These are phyloP conservation scores for Nineta flava DNA, from an alignment of 2,888 invertebrate species.

Conservation along the genomic window DNA sequence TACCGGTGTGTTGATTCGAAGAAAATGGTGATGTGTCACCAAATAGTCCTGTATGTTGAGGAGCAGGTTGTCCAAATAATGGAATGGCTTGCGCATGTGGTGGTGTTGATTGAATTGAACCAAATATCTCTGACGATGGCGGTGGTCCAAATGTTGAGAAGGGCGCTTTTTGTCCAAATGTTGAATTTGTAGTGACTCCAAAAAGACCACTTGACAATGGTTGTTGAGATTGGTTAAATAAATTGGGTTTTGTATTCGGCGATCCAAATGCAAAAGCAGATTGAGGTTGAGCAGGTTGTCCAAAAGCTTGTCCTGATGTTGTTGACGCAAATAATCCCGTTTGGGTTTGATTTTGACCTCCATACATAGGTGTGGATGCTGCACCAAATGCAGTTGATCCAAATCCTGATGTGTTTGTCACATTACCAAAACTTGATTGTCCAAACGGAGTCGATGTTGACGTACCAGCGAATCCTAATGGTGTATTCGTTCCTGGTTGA, in stretches of 20 bases:
- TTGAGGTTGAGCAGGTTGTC: conserved; percentile 38
- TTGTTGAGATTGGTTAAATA: conserved; percentile 38
- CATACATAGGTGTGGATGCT: conserved; percentile 37
- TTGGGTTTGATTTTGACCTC: conserved; percentile 30
- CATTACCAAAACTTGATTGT: conserved; percentile 31
- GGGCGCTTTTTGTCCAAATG: conserved; percentile 37
- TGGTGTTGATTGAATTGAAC: conserved; percentile 26
- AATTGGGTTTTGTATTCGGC: conserved; percentile 28
- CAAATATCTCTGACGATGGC: conserved; percentile 31
- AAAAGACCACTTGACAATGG: conserved; percentile 41
- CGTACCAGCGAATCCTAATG: conserved; percentile 11
- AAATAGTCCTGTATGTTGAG: conserved; percentile 24
- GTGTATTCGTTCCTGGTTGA: too few species aligned
- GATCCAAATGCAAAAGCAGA: conserved; percentile 26
- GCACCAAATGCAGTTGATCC: conserved; percentile 57
- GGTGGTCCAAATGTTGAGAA: conserved; percentile 39
- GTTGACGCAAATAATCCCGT: conserved; percentile 43
- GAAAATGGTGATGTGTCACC: conserved; percentile 17
- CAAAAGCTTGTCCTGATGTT: conserved; percentile 44
- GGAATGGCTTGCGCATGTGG: conserved; percentile 32
- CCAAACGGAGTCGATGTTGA: conserved; percentile 17
- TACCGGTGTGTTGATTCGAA: conserved; percentile 39
- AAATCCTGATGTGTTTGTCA: conserved; percentile 42
- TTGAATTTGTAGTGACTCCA: conserved; percentile 34
- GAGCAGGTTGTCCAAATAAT: conserved; percentile 45